phyloP scores from a whole-genome alignment of 2,888 invertebrate genomes.

The Stomorhina lunata region DNA sequence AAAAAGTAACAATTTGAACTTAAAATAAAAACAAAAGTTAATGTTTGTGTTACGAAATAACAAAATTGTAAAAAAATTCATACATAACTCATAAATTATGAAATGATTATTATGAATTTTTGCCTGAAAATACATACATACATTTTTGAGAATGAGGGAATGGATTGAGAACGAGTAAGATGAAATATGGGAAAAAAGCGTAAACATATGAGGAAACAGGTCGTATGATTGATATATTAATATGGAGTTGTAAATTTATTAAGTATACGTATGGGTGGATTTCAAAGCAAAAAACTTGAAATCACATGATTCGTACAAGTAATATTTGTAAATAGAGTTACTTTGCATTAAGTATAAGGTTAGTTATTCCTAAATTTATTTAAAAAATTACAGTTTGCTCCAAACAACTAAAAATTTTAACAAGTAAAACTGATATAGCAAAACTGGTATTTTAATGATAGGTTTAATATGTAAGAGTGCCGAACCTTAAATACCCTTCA shows the following conservation, averaged over 20 bases:
- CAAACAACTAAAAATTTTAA: not conserved
- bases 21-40: not conserved
- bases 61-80: not conserved
- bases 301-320: too few species aligned
- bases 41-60: not conserved
- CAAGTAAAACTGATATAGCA: too few species aligned
- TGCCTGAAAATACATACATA: not conserved
- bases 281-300: too few species aligned
- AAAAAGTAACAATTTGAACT: not conserved
- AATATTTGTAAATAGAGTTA: too few species aligned
- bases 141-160: not conserved
- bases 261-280: constrained; percentile 36
- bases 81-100: not conserved
- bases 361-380: too few species aligned
- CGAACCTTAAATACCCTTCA: too few species aligned
- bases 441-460: too few species aligned
- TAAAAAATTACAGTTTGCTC: not conserved
- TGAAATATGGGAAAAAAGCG: not conserved
- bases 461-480: too few species aligned
- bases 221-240: constrained; percentile 25
- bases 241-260: not conserved
- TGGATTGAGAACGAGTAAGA: not conserved
- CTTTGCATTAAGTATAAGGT: too few species aligned
- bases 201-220: not conserved
- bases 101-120: not conserved